A percentile compares a stretch with the other conserved stretches of the same genome.
Evolutionary conservation across 2,797 vertebrate species (phyloP).

Genomic region (Bradypodion ventrale): DNA sequence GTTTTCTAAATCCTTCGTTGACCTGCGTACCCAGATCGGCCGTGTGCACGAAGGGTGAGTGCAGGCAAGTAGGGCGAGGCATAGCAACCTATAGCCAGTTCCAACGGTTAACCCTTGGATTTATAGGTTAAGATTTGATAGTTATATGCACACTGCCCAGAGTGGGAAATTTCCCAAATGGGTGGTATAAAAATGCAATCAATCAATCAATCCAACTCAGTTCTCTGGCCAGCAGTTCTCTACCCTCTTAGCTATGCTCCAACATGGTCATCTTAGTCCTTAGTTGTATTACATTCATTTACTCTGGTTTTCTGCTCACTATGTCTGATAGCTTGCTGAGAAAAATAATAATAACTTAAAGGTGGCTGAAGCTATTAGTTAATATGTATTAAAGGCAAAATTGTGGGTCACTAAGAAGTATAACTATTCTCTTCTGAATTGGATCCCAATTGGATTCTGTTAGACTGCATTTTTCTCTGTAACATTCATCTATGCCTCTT

Average conservation of each 20-base stretch:
- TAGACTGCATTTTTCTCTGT: not conserved
- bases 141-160: too few species aligned
- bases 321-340: slow-evolving; percentile 10
- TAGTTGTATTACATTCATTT: slow-evolving; percentile 51
- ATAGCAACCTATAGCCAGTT: too few species aligned
- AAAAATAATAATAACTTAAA: slow-evolving; percentile 36
- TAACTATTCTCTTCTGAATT: slow-evolving; percentile 37
- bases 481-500: not conserved
- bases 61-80: too few species aligned
- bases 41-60: too few species aligned
- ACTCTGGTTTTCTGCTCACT: slow-evolving; percentile 38
- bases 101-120: too few species aligned
- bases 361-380: slow-evolving; percentile 23
- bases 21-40: too few species aligned
- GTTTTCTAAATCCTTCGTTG: too few species aligned
- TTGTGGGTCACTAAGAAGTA: slow-evolving; percentile 38
- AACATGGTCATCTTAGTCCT: not conserved
- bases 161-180: too few species aligned
- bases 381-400: slow-evolving; percentile 49
- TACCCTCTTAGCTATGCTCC: not conserved
- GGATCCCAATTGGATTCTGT: slow-evolving; percentile 4
- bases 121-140: too few species aligned
- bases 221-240: too few species aligned
- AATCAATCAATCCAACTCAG: not conserved
- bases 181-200: too few species aligned